A percentile compares a stretch with the other conserved stretches of the same genome.
phyloP scores from a whole-genome alignment of 2,113 vertebrate genomes.

The Pampusana beccarii region DNA sequence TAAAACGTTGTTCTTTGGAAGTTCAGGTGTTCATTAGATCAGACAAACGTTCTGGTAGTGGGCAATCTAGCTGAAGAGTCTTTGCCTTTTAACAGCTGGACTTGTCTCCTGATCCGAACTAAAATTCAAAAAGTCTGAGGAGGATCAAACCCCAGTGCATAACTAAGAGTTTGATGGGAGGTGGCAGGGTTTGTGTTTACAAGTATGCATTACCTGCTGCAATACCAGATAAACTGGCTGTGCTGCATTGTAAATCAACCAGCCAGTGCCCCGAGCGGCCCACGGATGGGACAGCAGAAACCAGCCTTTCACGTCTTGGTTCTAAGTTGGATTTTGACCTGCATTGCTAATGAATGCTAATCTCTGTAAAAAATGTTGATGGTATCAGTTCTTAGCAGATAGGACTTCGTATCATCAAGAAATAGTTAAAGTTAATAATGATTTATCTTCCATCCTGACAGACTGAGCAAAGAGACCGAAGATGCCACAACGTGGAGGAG shows the following conservation, averaged over 20 bases:
- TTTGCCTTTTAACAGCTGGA: neutral
- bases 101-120: neutral
- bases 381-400: neutral
- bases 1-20: neutral
- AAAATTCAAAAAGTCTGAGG: neutral
- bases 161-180: neutral
- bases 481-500: neutral
- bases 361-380: neutral
- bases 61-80: neutral
- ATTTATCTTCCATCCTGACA: neutral
- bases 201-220: neutral
- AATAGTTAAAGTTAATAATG: neutral
- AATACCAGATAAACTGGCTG: constrained; percentile 45
- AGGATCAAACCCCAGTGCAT: neutral
- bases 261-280: neutral
- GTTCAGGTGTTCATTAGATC: neutral
- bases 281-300: neutral
- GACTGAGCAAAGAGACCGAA: neutral
- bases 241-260: constrained; percentile 14
- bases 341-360: neutral
- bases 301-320: neutral
- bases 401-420: neutral
- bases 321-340: neutral
- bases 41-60: neutral
- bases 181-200: neutral